Conservation (phyloP, 2,888 invertebrate genomes). For the Odontocerum albicorne region DNA sequence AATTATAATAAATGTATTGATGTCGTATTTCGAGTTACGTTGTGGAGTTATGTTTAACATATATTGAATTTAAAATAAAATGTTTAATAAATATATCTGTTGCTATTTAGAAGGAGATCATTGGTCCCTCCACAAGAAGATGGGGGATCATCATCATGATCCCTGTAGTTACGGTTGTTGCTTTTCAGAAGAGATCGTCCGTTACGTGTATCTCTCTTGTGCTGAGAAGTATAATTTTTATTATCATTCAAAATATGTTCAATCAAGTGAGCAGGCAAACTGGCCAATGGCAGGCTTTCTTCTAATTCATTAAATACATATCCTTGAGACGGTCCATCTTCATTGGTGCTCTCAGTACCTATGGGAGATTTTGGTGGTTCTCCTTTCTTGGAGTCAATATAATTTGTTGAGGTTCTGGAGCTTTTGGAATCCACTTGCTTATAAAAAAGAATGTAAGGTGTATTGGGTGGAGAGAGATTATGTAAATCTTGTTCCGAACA, state of each 20-base stretch:
- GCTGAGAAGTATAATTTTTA: neutral
- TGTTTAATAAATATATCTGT: too few relatives aligned
- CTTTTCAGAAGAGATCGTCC: too few relatives aligned
- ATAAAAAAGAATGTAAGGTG: slow-evolving; percentile 84
- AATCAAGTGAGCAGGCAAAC: slow-evolving; percentile 10
- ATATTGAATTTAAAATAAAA: too few relatives aligned
- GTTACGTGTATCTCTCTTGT: slow-evolving; percentile 5
- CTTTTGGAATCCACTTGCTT: slow-evolving; percentile 5
- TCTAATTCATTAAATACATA: slow-evolving; percentile 16
- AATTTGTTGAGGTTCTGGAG: neutral
- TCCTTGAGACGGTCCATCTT: neutral
- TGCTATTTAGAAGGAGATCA: too few relatives aligned
- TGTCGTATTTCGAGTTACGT: too few relatives aligned
- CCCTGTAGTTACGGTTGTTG: too few relatives aligned
- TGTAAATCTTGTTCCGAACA: slow-evolving; percentile 64
- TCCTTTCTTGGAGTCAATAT: too few relatives aligned
- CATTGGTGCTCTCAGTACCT: neutral
- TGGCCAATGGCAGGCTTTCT: slow-evolving; percentile 16
- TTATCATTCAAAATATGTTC: slow-evolving; percentile 14
- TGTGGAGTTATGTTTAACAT: too few relatives aligned
- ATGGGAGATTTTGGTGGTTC: too few relatives aligned
- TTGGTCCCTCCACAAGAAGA: too few relatives aligned
- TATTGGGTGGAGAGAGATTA: slow-evolving; percentile 68
- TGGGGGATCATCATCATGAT: too few relatives aligned
- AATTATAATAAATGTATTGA: too few relatives aligned